Evolutionary conservation across 2,113 vertebrate genomes (phyloP).

Genomic region (Ifrita kowaldi): DNA sequence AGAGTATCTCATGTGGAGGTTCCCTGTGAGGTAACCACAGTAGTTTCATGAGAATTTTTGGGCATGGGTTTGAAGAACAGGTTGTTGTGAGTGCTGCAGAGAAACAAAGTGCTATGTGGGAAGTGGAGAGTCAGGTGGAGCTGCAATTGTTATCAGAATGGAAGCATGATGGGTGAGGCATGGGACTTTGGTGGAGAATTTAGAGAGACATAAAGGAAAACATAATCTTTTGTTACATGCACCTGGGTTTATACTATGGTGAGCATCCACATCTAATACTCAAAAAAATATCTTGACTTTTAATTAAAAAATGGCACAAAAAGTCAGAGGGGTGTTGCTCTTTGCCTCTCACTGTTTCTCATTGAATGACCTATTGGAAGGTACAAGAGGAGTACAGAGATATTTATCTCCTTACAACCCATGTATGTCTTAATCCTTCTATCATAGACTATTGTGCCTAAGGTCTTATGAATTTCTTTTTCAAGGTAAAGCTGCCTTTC

Average conservation of each 20-base stretch:
- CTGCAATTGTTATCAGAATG: not conserved
- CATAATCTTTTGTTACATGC: not conserved
- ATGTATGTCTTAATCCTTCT: not conserved
- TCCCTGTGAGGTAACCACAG: not conserved
- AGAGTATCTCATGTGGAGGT: not conserved
- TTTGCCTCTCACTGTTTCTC: not conserved
- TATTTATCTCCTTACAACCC: not conserved
- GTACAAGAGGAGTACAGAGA: not conserved
- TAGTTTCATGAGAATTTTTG: not conserved
- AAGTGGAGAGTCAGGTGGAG: not conserved
- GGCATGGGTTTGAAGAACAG: not conserved
- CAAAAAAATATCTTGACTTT: not conserved
- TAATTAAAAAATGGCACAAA: not conserved
- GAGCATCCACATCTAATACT: not conserved
- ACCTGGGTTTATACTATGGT: not conserved
- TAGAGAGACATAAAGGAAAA: not conserved
- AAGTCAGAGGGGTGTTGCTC: not conserved
- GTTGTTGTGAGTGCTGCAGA: not conserved
- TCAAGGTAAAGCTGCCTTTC: conserved; percentile 1
- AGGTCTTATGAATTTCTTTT: not conserved
- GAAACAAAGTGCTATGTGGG: not conserved
- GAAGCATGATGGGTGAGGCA: not conserved
- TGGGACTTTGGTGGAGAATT: not conserved
- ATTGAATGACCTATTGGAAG: not conserved
- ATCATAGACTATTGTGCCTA: not conserved